phyloP scores from a whole-genome alignment of 2,888 invertebrate species.

The Muschampia plurimacula region DNA sequence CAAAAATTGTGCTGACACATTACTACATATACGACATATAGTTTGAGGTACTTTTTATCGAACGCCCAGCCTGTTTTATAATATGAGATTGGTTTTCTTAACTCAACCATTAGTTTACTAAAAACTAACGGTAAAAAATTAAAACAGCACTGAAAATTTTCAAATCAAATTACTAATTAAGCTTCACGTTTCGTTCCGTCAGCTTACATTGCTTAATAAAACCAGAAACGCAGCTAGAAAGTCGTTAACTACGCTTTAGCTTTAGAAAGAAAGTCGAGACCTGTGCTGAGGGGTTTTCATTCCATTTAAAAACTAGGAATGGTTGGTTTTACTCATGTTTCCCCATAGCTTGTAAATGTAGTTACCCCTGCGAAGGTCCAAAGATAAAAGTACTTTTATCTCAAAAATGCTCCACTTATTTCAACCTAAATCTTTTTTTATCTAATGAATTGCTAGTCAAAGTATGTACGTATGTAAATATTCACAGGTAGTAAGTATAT shows the following conservation, averaged over 20 bases:
- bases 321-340: conserved; percentile 57
- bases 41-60: background rate
- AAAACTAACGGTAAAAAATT: conserved; percentile 45
- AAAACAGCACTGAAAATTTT: conserved; percentile 60
- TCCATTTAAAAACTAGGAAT: conserved; percentile 65
- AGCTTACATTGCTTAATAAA: conserved; percentile 74
- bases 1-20: background rate
- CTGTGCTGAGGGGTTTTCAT: conserved; percentile 69
- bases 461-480: background rate
- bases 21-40: background rate
- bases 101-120: conserved; percentile 2
- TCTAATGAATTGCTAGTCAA: background rate
- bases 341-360: conserved; percentile 29
- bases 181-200: conserved; percentile 66
- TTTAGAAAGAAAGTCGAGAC: conserved; percentile 71
- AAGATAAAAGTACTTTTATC: conserved; percentile 1
- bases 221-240: conserved; percentile 65
- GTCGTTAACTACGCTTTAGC: conserved; percentile 70
- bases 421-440: background rate
- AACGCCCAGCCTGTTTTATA: background rate
- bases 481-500: background rate
- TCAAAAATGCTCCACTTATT: background rate
- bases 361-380: background rate
- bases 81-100: too few species aligned
- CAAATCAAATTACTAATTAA: conserved; percentile 75